Conservation (phyloP, 2,113 vertebrate species). For the Gila orcuttii region DNA sequence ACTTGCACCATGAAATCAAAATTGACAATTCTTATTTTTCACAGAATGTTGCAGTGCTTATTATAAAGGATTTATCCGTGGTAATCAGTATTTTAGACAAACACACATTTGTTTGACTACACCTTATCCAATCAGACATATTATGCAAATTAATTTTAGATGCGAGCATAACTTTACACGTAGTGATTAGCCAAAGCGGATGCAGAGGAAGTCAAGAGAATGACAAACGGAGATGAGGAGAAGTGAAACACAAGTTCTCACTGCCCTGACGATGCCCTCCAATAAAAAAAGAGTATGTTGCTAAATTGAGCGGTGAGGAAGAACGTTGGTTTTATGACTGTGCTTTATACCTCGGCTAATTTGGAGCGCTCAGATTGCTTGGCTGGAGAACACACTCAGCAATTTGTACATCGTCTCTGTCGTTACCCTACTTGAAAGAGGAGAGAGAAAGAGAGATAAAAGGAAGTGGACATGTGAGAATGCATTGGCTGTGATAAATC, state of each 20-base stretch:
- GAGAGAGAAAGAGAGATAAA: not conserved
- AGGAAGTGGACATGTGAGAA: not conserved
- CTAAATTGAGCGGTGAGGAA: conserved; percentile 49
- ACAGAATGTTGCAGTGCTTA: too few species aligned
- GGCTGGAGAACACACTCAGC: conserved; percentile 27
- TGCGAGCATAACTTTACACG: not conserved
- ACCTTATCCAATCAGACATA: not conserved
- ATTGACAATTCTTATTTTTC: too few species aligned
- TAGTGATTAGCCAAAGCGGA: conserved; percentile 1
- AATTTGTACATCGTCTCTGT: conserved; percentile 46
- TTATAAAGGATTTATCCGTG: too few species aligned
- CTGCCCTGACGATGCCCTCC: not conserved
- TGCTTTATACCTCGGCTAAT: conserved; percentile 45
- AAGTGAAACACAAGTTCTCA: not conserved
- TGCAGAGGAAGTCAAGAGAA: conserved; percentile 23
- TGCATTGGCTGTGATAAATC: not conserved
- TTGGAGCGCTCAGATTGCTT: conserved; percentile 32
- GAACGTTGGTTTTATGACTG: conserved; percentile 47
- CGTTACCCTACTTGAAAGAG: conserved; percentile 45
- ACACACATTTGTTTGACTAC: not conserved
- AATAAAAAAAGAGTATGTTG: conserved; percentile 25
- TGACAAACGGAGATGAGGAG: not conserved
- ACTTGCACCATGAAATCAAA: not conserved
- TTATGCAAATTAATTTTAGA: not conserved
- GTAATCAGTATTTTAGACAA: too few species aligned